These are phyloP conservation scores for Tarsius wallacei DNA, from an alignment of 2,797 vertebrate genomes.

Conservation along the genomic window DNA sequence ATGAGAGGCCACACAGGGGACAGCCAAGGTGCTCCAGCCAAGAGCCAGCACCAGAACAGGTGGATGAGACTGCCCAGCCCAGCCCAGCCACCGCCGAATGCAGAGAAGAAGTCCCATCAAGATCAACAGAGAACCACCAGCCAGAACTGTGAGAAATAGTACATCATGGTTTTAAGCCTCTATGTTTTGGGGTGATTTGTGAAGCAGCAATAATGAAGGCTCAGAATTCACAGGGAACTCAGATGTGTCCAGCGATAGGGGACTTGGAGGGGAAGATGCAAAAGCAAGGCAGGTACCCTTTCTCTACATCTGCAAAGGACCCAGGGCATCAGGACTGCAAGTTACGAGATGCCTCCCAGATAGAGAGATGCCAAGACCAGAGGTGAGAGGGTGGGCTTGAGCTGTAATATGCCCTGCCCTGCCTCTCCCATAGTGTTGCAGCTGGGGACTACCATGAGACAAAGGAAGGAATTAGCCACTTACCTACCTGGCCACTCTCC, in stretches of 20 bases:
- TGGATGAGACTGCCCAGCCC: too few relatives aligned
- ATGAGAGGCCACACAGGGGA: neutral
- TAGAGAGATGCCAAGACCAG: neutral
- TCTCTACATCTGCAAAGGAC: neutral
- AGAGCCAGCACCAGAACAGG: neutral
- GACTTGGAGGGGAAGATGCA: neutral
- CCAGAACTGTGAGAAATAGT: neutral
- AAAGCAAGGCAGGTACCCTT: neutral
- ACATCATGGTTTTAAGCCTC: neutral
- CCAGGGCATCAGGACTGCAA: neutral
- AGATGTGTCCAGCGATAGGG: neutral
- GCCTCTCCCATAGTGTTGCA: neutral
- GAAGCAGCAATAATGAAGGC: neutral
- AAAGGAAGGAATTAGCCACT: conserved; percentile 27
- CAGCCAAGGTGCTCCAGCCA: neutral
- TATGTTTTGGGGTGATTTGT: neutral
- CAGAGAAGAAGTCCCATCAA: neutral
- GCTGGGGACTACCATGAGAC: neutral
- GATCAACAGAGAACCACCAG: neutral
- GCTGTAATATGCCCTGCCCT: neutral
- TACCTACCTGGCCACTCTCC: too few relatives aligned
- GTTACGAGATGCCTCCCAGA: neutral
- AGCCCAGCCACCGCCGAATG: neutral
- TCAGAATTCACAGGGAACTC: neutral
- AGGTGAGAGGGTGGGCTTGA: too few relatives aligned